These are phyloP conservation scores for Chlorops oryzae DNA, from an alignment of 1,140 invertebrate species.

Conservation along the genomic window DNA sequence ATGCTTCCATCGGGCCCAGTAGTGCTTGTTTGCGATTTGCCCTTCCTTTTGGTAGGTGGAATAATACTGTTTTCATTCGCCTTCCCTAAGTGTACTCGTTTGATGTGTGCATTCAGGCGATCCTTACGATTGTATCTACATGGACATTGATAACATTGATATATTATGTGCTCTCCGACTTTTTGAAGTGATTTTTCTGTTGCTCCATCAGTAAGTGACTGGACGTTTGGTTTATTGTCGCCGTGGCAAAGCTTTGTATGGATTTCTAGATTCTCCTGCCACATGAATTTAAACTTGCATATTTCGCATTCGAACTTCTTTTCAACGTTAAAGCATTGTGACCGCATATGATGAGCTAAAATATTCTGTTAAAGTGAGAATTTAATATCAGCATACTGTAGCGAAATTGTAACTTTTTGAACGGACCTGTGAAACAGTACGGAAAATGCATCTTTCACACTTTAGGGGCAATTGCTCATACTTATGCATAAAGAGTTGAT, in stretches of 20 bases:
- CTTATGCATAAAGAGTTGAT: slow-evolving; percentile 38
- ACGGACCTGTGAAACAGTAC: slow-evolving; percentile 25
- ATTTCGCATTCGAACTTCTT: slow-evolving; percentile 46
- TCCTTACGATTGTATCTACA: slow-evolving; percentile 53
- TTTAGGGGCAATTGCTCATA: slow-evolving; percentile 29
- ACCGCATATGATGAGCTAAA: slow-evolving; percentile 27
- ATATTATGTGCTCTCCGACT: slow-evolving; percentile 37
- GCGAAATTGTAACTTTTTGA: too few relatives aligned
- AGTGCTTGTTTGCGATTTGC: too few relatives aligned
- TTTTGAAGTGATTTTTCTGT: slow-evolving; percentile 10
- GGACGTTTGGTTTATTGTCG: slow-evolving; percentile 24
- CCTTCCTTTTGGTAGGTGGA: too few relatives aligned
- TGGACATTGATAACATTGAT: slow-evolving; percentile 51
- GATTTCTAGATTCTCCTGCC: slow-evolving; percentile 50
- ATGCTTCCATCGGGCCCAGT: too few relatives aligned
- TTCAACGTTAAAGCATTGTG: slow-evolving; percentile 30
- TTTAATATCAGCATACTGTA: neutral
- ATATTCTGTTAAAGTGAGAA: slow-evolving; percentile 19
- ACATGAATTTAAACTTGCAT: slow-evolving; percentile 50
- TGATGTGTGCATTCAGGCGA: slow-evolving; percentile 34
- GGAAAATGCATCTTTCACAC: slow-evolving; percentile 33
- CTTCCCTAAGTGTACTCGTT: slow-evolving; percentile 45
- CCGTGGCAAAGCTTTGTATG: slow-evolving; percentile 48
- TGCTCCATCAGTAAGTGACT: slow-evolving; percentile 18
- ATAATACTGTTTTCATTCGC: neutral